Evolutionary conservation across 2,797 vertebrate species (phyloP), one percentile per base, ranked within the genome.

Genomic region (Apogon hyalosoma): DNA sequence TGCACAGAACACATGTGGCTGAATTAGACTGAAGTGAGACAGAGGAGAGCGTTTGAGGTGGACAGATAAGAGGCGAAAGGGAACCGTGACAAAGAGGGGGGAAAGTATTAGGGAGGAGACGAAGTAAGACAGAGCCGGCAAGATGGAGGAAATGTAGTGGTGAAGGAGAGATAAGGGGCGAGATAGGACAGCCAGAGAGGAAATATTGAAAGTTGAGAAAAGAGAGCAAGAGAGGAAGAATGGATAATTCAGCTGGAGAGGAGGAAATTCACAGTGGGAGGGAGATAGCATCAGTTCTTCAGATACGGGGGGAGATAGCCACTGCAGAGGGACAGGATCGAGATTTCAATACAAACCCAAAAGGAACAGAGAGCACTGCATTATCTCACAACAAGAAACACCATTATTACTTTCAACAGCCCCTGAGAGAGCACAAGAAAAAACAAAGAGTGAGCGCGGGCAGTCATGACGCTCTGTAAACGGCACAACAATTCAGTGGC

Each of bases 401-500:
- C 87, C 84, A 88, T 88, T 88, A 90, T 88, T 89, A 85, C 84
- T 84, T 79, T 81, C 46, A 65, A 85, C 83, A 79, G 73, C 41
- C 75, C 69, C 75, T 40, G 73, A 65, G 81, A 84, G 76, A 75
- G 60, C 3, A n/a, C 43, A 69, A 62, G 59, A 62, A 54, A 75
- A 82, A 87, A 86, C 71, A 80, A 73, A 75, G 69, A 73, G 16
- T 68, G 75, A 80, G 60, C 51, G 31, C 0, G n/a, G 71, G 70
- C 75, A 61, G 84, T 56, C 39, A 21, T 56, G 77, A 73, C 70
- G 82, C 69, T 80, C 69, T 16, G 79, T 58, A 85, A 86, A 88
- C 68, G 79, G 83, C 80, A 83, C 77, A 87, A 89, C 83, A 87
- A 80, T 79, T 69, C 66, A 49, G 71, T 63, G 82, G 69, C 79